Evolutionary conservation across 2,888 invertebrate genomes (phyloP).

Genomic region (Platerodrilus igneus): DNA sequence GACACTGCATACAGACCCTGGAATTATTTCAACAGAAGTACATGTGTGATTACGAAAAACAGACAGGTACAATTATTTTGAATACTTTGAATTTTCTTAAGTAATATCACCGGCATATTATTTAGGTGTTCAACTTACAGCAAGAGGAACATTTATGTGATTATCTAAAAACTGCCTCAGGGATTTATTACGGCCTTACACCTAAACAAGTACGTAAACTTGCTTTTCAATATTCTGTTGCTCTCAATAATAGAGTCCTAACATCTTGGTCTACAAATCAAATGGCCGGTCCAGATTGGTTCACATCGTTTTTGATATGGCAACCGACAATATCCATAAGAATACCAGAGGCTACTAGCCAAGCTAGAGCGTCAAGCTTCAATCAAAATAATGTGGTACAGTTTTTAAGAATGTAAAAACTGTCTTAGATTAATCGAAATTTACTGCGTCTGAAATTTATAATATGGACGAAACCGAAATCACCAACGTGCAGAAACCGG

Average conservation of each 20-base stretch:
- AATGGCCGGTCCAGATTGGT: not conserved
- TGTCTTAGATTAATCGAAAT: not conserved
- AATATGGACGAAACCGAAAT: conserved; percentile 2
- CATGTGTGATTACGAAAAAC: conserved; percentile 1
- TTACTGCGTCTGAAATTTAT: not conserved
- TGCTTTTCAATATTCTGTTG: conserved; percentile 1
- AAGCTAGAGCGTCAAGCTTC: conserved; percentile 2
- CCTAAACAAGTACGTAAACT: conserved; percentile 1
- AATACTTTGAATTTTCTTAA: too few relatives aligned
- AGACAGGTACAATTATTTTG: not conserved
- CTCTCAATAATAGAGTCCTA: conserved; percentile 1
- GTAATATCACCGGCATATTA: too few relatives aligned
- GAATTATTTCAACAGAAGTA: conserved; percentile 1
- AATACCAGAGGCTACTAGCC: conserved; percentile 1
- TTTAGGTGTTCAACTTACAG: not conserved
- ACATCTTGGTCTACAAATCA: conserved; percentile 4
- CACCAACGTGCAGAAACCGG: too few relatives aligned
- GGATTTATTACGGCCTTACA: conserved; percentile 4
- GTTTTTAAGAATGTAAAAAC: not conserved
- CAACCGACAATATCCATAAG: conserved; percentile 2
- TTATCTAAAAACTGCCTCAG: conserved; percentile 2
- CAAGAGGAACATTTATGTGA: not conserved
- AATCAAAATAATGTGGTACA: not conserved
- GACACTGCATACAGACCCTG: not conserved
- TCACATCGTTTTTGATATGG: not conserved